Evolutionary conservation across 2,888 invertebrate genomes (phyloP), one percentile per base, ranked within the genome.

Genomic region (Polymixis flavicincta): DNA sequence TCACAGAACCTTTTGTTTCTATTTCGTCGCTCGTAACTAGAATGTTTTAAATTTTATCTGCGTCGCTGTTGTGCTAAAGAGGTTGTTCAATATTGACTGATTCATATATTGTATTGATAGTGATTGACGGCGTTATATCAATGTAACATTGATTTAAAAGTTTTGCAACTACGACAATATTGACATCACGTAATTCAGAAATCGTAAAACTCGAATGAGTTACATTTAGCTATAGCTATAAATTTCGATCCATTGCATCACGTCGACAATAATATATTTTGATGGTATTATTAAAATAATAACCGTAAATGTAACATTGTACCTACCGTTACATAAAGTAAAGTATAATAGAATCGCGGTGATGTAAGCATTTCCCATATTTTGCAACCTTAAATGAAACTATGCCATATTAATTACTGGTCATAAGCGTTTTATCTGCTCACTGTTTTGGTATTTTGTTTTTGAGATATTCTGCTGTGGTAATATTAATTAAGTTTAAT

Each of bases 221-320:
- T 76, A 72, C 77, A 76, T 82, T 87, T 79, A 83, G 74, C 77
- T 76, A 82, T 74, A 79, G 70, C 76, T 84, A 80, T 80, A 52
- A 73, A 74, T 83, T 83, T 83, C 74, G 67, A 80, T 76, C 60
- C 73, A 78, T 89, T 88, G 80, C 88, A 74, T 84, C 85, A 86
- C 72, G 77, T 84, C 73, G 74, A 84, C 83, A 81, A 85, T 82
- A 77, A 79, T 78, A 87, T 87, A 80, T 86, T 88, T 88, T 82
- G 87, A 81, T 88, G 85, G 85, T 85, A 88, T 89, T 90, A 89
- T 89, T 90, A 89, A 90, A 91, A 90, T 92, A 91, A 91, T 89
- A 83, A 87, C 87, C 77, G 86, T 85, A 89, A 89, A 88, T 82
- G 79, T 79, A 85, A 84, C 82, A 75, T 82, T 85, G 80, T 82